Base-by-base conservation (phyloP, 23 tunicate genomes). In the Ciona savignyi region DNA sequence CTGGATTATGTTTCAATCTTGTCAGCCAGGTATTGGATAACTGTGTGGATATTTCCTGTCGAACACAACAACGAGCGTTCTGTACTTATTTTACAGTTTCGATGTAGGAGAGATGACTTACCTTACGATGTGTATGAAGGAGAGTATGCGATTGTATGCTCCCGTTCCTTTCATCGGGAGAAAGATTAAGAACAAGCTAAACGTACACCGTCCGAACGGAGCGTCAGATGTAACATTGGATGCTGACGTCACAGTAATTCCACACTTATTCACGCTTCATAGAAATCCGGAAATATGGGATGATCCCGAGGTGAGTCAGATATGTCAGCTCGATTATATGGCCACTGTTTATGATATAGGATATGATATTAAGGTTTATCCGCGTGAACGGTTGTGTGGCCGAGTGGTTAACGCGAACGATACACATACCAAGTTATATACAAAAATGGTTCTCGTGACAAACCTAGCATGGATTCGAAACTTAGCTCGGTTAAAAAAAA, bases 81-180 rank as follows among this genome's bases (percentile, higher is more conserved):
- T n/a, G n/a, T n/a, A n/a, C n/a, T n/a, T n/a, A n/a, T 19, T 15
- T 74, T 65, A 29, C 83, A 77, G 82, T 74, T 35, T 35, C 4
- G 83, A 85, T 66, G 23, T 85, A 29, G 32, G 83, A 30, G 61
- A 85, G 60, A 51, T 85, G 0, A 32, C 35, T 11, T 78, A 78
- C 33, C 33, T 85, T 35, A 78, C 78, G 11, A 77, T 77, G 83
- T 85, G 63, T 29, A 71, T 85, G 25, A 85, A 85, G 35, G 90
- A 85, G 33, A 85, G 90, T 68, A 70, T 85, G 90, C 66, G 83
- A 26, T 48, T 85, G n/a, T 19, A 78, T 76, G 69, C 90, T 20
- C 90, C 83, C 19, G 78, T 78, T 15, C 76, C 69, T 26, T 30
- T 30, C 2, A 72, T 78, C 1, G 79, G 72, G 25, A 64, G 79